Evolutionary conservation across 2,113 vertebrate species (phyloP).

Genomic region (Corynorhinus townsendii): DNA sequence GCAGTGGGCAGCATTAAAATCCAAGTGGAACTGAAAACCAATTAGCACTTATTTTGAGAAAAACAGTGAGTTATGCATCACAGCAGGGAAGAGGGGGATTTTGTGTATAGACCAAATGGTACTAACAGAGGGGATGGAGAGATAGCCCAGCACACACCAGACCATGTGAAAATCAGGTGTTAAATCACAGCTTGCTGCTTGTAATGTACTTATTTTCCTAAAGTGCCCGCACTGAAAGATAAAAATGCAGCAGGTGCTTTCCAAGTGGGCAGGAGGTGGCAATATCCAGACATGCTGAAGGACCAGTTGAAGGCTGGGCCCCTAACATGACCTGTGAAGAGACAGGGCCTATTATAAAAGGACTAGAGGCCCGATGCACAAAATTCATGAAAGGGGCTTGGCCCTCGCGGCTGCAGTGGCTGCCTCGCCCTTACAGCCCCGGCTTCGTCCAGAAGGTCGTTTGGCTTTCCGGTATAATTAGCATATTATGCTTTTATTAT

Average conservation of each 20-base stretch:
- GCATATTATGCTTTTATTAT: no score
- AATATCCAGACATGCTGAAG: neutral
- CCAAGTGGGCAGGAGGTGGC: neutral
- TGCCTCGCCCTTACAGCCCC: no score
- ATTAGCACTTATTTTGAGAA: slow-evolving; percentile 60
- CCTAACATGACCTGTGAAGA: neutral
- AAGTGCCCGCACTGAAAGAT: neutral
- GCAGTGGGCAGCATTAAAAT: slow-evolving; percentile 39
- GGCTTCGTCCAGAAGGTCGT: no score
- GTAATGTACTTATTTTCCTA: neutral
- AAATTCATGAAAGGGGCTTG: no score
- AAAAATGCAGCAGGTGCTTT: neutral
- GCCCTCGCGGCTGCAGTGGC: no score
- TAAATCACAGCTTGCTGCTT: slow-evolving; percentile 27
- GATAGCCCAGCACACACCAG: neutral
- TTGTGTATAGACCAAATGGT: slow-evolving; percentile 36
- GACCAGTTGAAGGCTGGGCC: neutral
- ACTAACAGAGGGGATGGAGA: neutral
- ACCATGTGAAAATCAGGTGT: neutral
- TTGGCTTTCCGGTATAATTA: no score
- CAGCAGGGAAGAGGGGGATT: slow-evolving; percentile 15
- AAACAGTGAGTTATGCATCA: neutral
- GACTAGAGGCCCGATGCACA: neutral
- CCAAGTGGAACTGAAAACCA: slow-evolving; percentile 49
- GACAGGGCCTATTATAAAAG: neutral